phyloP scores from a whole-genome alignment of 2,113 vertebrate species.

The Uropsilus gracilis region DNA sequence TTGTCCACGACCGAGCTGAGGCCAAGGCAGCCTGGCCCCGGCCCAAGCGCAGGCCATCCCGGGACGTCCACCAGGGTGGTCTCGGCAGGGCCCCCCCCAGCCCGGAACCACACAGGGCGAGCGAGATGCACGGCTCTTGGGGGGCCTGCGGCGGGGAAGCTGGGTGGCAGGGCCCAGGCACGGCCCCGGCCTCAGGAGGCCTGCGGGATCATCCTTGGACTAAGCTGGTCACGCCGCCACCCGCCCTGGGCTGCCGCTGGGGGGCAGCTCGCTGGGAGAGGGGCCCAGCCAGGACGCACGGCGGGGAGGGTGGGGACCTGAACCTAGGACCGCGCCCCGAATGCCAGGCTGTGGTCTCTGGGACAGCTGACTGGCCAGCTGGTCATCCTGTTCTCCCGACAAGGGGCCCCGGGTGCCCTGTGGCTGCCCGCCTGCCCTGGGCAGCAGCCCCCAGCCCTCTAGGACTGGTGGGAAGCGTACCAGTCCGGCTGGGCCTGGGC shows the following conservation, averaged over 20 bases:
- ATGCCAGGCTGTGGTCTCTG: neutral
- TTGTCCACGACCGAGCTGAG: neutral
- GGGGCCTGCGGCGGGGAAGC: accelerated
- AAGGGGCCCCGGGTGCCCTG: neutral
- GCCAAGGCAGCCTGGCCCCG: neutral
- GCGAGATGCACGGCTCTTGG: accelerated
- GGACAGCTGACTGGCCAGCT: neutral
- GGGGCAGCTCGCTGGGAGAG: neutral
- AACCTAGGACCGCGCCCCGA: accelerated
- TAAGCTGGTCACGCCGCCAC: no score
- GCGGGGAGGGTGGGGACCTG: no score
- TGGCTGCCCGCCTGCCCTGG: neutral
- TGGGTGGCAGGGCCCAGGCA: accelerated
- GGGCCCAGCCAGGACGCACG: accelerated
- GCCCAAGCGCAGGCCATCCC: neutral
- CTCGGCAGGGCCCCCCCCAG: neutral
- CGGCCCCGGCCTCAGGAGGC: accelerated
- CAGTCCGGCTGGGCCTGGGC: neutral
- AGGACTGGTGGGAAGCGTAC: neutral
- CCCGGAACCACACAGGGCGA: accelerated
- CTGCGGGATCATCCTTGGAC: no score
- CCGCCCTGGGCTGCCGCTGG: neutral
- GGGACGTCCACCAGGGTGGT: neutral
- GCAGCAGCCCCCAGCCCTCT: neutral
- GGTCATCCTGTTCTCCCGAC: accelerated